These are phyloP conservation scores for Ahaetulla prasina DNA, from an alignment of 2,113 vertebrate species.

Conservation along the genomic window DNA sequence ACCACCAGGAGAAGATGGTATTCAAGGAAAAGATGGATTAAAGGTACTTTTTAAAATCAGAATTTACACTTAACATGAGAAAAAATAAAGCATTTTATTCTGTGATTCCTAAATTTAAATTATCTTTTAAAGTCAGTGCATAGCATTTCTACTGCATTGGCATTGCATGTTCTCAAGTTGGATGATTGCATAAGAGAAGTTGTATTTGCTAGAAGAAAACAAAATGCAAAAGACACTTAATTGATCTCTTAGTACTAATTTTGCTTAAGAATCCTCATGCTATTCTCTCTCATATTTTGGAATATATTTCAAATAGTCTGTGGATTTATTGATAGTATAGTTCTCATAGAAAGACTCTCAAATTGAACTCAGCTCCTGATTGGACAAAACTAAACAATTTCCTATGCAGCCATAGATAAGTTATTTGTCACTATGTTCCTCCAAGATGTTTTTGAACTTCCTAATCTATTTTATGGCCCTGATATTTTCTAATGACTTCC, in stretches of 20 bases:
- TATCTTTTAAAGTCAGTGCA: neutral
- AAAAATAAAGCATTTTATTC: neutral
- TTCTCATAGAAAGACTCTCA: neutral
- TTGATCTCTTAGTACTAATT: neutral
- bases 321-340: neutral
- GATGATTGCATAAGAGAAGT: neutral
- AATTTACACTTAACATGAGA: neutral
- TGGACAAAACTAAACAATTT: neutral
- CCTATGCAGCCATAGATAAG: neutral
- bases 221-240: neutral
- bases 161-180: neutral
- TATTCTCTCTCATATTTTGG: neutral
- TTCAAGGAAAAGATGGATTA: constrained; percentile 89
- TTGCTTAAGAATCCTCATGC: neutral
- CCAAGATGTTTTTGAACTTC: neutral
- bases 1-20: constrained; percentile 86
- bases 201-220: neutral
- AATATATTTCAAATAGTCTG: neutral
- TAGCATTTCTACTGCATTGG: neutral
- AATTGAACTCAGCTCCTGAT: neutral
- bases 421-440: neutral
- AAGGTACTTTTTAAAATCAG: constrained; percentile 75
- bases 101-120: neutral
- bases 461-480: neutral
- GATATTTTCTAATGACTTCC: neutral